A percentile compares a stretch with the other conserved stretches of the same genome.
Evolutionary conservation across 2,797 vertebrate species (phyloP).

Genomic region (Avahi laniger): DNA sequence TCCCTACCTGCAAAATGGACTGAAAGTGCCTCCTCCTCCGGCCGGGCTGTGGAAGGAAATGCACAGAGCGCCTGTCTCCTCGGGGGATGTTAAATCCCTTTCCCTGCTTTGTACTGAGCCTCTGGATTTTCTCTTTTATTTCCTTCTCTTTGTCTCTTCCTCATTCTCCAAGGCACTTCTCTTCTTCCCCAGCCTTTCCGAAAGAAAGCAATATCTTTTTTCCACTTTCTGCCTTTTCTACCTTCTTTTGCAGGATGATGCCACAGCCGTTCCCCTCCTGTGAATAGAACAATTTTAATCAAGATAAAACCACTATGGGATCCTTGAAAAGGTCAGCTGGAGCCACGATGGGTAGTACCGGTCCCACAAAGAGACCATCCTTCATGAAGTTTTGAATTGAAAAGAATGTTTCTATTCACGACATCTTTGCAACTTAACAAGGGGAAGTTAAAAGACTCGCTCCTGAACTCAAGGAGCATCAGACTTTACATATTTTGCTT

Average conservation of each 20-base stretch:
- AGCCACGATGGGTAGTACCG: constrained; percentile 78
- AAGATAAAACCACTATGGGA: constrained; percentile 83
- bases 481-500: constrained; percentile 87
- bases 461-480: constrained; percentile 83
- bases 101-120: neutral
- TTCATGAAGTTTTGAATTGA: constrained; percentile 85
- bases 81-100: too few species aligned
- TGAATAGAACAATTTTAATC: constrained; percentile 86
- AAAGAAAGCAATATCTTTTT: neutral
- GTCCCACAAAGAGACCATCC: constrained; percentile 82
- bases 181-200: neutral
- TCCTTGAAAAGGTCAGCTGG: constrained; percentile 81
- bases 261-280: constrained; percentile 83
- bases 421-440: constrained; percentile 85
- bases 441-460: constrained; percentile 84
- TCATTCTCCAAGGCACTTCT: constrained; percentile 69
- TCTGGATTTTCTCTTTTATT: neutral
- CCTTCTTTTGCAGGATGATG: constrained; percentile 81
- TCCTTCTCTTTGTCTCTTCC: neutral
- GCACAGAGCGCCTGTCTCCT: neutral
- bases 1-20: constrained; percentile 16
- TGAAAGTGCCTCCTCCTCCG: neutral
- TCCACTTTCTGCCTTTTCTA: constrained; percentile 80
- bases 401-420: constrained; percentile 86
- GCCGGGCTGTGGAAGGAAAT: neutral